Evolutionary conservation across 2,113 vertebrate species (phyloP), one percentile per base, ranked within the genome.

Genomic region (Corythoichthys haematopterus): DNA sequence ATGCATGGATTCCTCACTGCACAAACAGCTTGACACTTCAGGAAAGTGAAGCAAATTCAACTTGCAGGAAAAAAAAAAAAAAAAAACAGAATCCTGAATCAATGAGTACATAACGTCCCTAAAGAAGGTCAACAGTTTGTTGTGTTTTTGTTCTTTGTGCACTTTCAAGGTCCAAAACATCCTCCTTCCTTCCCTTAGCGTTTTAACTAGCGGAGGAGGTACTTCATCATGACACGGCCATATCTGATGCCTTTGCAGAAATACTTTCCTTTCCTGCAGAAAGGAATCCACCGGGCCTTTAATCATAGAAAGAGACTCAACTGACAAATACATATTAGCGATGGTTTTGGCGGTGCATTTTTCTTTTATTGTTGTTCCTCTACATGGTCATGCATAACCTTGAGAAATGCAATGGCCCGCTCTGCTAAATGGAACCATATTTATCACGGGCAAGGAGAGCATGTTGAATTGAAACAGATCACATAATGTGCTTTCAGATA

Each of bases 191-290:
- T 74, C 75, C 71, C 73, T 35, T 80, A 72, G 80, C 81, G 77
- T 89, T 85, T 85, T 79, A 87, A 82, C 78, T 67, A 64, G 43
- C 40, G 20, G 78, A 87, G 84, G 73, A 72, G 77, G 86, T 80
- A 81, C 75, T 90, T 89, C 80, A 90, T 91, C 88, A 89, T 74
- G 80, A 87, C 84, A 76, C 80, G 65, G 80, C 76, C 80, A 87
- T 91, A 91, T 91, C 90, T 90, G 88, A 91, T 90, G 89, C 87
- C 88, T 91, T 91, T 89, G 85, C 84, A 89, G 80, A 90, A 88
- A 88, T 87, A 88, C 83, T 84, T 84, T 84, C 77, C 79, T 75
- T 83, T 87, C 77, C 80, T 78, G 80, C 85, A 84, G 82, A 79
- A 82, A 87, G 85, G 79, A 88, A 86, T 90, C 84, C 83, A 74